Evolutionary conservation across 1,140 invertebrate species (phyloP).

Genomic region (Sinonovacula constricta): DNA sequence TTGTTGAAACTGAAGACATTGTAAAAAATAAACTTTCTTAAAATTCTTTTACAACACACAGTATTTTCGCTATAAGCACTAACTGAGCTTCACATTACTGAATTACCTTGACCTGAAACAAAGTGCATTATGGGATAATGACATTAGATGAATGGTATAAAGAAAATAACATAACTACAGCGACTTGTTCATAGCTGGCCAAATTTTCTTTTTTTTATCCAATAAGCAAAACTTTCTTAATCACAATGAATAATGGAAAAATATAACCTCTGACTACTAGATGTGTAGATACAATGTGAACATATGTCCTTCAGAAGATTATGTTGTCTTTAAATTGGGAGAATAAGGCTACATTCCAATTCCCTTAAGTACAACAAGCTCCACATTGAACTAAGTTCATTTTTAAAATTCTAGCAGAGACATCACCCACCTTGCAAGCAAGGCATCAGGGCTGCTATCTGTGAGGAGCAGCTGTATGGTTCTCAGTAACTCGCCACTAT

Average conservation of each 20-base stretch:
- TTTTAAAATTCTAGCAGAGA: neutral
- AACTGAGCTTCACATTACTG: too few relatives aligned
- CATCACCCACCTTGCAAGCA: constrained; percentile 46
- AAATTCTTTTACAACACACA: neutral
- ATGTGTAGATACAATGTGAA: neutral
- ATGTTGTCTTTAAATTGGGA: neutral
- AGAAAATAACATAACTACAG: too few relatives aligned
- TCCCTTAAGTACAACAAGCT: neutral
- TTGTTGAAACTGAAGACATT: constrained; percentile 54
- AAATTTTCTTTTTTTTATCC: too few relatives aligned
- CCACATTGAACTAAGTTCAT: neutral
- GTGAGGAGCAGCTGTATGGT: constrained; percentile 53
- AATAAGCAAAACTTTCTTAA: too few relatives aligned
- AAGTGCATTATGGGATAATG: neutral
- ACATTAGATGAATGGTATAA: too few relatives aligned
- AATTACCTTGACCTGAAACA: neutral
- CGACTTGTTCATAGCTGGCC: too few relatives aligned
- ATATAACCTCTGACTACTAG: neutral
- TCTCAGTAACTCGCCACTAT: constrained; percentile 5
- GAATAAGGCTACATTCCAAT: neutral
- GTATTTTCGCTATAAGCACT: neutral
- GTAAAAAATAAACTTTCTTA: neutral
- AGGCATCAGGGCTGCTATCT: constrained; percentile 61
- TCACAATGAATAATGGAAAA: too few relatives aligned
- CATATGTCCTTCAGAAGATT: neutral